These are phyloP conservation scores for Sturmia bella DNA, from an alignment of 2,888 invertebrate species.

Conservation along the genomic window DNA sequence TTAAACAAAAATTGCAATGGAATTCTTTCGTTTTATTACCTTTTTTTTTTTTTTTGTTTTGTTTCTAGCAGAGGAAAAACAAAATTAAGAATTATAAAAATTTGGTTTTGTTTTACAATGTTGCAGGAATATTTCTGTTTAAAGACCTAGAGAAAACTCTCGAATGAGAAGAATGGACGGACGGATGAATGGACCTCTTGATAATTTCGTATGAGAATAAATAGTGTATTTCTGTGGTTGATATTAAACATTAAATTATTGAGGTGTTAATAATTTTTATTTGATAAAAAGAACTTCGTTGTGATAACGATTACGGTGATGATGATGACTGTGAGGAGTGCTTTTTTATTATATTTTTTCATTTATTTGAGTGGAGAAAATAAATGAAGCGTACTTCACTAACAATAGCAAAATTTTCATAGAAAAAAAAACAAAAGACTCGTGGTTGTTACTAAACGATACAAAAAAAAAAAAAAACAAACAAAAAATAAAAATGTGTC, in stretches of 20 bases:
- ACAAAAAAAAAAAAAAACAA: neutral
- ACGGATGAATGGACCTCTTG: conserved; percentile 18
- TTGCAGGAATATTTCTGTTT: conserved; percentile 45
- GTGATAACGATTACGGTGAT: conserved; percentile 1
- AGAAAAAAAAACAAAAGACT: conserved; percentile 32
- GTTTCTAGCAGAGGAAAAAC: conserved; percentile 40
- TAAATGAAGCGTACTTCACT: conserved; percentile 44
- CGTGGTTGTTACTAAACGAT: neutral
- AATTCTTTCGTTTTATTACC: conserved; percentile 34
- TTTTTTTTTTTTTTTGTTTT: neutral
- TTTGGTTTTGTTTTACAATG: conserved; percentile 57
- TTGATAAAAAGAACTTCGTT: conserved; percentile 52
- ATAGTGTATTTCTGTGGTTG: conserved; percentile 60
- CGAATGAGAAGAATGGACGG: conserved; percentile 15
- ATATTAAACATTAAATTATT: conserved; percentile 75
- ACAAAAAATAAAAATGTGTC: conserved; percentile 39
- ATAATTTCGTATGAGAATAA: conserved; percentile 44
- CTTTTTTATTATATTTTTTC: conserved; percentile 43
- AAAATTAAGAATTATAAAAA: conserved; percentile 59
- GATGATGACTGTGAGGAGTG: conserved; percentile 41
- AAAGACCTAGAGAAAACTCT: conserved; percentile 4
- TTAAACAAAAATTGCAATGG: conserved; percentile 52
- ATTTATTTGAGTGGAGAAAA: conserved; percentile 56
- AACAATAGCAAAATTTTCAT: conserved; percentile 28
- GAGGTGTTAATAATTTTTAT: conserved; percentile 78